These are phyloP conservation scores for Drosophila yakuba DNA, from an alignment of 1,140 invertebrate genomes.

Conservation along the genomic window DNA sequence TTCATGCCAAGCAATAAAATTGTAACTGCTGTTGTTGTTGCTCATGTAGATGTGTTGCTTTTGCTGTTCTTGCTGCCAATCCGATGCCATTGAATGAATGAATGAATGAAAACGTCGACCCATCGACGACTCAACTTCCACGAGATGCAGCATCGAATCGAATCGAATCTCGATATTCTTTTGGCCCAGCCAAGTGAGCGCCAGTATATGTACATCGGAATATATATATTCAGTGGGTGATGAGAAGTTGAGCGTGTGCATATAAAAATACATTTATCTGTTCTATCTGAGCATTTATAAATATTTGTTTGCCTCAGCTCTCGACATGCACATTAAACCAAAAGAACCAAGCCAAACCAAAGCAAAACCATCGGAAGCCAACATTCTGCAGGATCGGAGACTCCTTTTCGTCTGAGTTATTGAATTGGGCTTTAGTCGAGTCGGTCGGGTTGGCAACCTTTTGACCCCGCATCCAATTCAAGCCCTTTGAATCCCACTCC, in stretches of 20 bases:
- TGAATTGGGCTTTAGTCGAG: conserved; percentile 48
- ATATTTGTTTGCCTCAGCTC: conserved; percentile 77
- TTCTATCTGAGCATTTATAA: conserved; percentile 82
- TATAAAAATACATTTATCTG: conserved; percentile 81
- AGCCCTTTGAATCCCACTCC: neutral
- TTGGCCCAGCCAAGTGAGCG: conserved; percentile 58
- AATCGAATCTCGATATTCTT: conserved; percentile 71
- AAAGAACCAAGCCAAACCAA: conserved; percentile 10
- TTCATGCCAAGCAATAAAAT: conserved; percentile 80
- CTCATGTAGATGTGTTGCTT: conserved; percentile 9
- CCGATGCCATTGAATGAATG: conserved; percentile 60
- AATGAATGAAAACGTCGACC: conserved; percentile 74
- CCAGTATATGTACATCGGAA: conserved; percentile 15
- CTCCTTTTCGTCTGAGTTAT: conserved; percentile 50
- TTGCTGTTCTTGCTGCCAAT: conserved; percentile 11
- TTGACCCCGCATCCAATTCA: conserved; percentile 39
- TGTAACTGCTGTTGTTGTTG: conserved; percentile 68
- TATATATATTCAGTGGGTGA: conserved; percentile 8
- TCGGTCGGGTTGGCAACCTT: conserved; percentile 67
- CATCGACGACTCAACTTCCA: conserved; percentile 65
- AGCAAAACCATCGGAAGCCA: neutral
- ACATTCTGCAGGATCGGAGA: conserved; percentile 14
- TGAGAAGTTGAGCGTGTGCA: conserved; percentile 56
- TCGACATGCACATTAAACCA: conserved; percentile 69
- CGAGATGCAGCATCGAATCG: conserved; percentile 71